Evolutionary conservation across 2,888 invertebrate species (phyloP).

Genomic region (Napeogenes inachia): DNA sequence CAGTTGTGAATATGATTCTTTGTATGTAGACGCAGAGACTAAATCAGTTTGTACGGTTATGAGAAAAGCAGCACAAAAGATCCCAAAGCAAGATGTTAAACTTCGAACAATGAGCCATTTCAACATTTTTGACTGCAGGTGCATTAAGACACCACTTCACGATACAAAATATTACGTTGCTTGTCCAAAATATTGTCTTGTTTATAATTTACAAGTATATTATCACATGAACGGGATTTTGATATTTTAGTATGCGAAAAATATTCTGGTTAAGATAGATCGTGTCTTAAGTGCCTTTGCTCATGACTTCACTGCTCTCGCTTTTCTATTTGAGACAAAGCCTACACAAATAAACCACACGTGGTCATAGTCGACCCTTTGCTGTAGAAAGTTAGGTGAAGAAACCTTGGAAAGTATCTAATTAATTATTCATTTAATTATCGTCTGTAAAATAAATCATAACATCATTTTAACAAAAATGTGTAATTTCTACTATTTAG

Average conservation of each 20-base stretch:
- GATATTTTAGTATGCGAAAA: neutral
- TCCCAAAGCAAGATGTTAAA: constrained; percentile 18
- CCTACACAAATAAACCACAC: neutral
- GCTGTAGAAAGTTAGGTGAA: constrained; percentile 23
- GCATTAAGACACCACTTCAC: constrained; percentile 17
- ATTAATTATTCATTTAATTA: constrained; percentile 20
- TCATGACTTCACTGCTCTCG: neutral
- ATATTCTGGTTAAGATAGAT: too few species aligned
- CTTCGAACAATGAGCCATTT: constrained; percentile 43
- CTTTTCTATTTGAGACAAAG: constrained; percentile 4
- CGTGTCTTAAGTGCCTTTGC: too few species aligned
- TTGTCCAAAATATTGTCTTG: constrained; percentile 9
- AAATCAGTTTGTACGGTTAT: constrained; percentile 13
- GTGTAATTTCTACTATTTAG: neutral
- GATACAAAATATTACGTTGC: constrained; percentile 18
- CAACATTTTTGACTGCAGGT: constrained; percentile 35
- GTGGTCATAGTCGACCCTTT: neutral
- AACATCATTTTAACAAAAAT: neutral
- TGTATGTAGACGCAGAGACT: neutral
- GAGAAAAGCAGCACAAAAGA: constrained; percentile 8
- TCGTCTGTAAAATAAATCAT: neutral
- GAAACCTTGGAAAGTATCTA: constrained; percentile 14
- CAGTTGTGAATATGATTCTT: constrained; percentile 5
- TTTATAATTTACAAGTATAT: neutral
- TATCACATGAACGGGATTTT: neutral